Base-by-base conservation (phyloP, 2,797 vertebrate species). In the Pseudopleuronectes americanus region DNA sequence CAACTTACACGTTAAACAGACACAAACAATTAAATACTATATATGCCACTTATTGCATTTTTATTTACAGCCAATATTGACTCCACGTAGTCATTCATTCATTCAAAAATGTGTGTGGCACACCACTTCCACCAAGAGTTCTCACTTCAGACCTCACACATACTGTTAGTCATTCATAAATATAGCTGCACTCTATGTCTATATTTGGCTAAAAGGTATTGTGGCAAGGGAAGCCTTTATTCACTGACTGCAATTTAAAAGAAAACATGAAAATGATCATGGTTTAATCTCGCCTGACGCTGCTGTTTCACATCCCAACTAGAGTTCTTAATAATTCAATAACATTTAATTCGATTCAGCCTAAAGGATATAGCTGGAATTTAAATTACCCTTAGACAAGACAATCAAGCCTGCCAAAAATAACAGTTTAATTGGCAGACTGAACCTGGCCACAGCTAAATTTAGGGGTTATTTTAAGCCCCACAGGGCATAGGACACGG, bases 401-500 rank as follows among this genome's bases (percentile, higher is more conserved):
- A 81, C 79, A 85, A 86, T 90, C 74, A 85, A 71, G 56, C 12
- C 26, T 23, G 31, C 71, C 79, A 82, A 84, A 90, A 91, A 92
- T 91, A 92, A 69, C 69, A 7, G 16, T 84, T 87, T 92, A 91
- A 93, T 88, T 91, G 85, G 64, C 76, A 38, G 52, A 61, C 77
- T 74, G 67, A 86, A 88, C 47, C 82, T 80, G 83, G 69, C 77
- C 47, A 6, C 8, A 6, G 38, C 83, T 93, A 93, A 89, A 91
- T 90, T 80, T 84, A 84, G 77, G 74, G 71, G 84, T 74, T 91
- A 93, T 93, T 92, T 90, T 80, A 90, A 91, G 88, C 81, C 68
- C 56, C 31, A 47, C 13, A 31, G 77, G 74, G 72, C 64, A 71
- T 13, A 90, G 81, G 87, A 85, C 70, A 73, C 79, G 66, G 71